phyloP scores from a whole-genome alignment of 2,113 vertebrate genomes.

The Verasper variegatus region DNA sequence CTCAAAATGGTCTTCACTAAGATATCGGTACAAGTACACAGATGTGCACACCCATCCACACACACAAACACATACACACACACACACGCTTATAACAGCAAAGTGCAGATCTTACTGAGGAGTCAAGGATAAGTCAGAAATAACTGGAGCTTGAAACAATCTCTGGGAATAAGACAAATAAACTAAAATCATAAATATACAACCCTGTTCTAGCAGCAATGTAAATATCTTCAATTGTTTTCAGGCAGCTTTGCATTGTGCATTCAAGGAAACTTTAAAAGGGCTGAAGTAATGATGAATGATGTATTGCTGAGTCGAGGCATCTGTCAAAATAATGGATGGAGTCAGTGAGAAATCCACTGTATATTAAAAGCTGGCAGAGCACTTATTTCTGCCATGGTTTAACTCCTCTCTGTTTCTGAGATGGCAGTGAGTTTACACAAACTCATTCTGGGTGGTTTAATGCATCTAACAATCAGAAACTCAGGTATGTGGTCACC shows the following conservation, averaged over 20 bases:
- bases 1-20: no score
- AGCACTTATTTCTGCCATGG: slow-evolving; percentile 30
- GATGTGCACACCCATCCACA: no score
- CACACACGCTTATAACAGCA: slow-evolving; percentile 5
- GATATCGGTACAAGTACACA: neutral
- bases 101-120: slow-evolving; percentile 33
- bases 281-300: slow-evolving; percentile 58
- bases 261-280: slow-evolving; percentile 44
- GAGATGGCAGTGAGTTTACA: slow-evolving; percentile 5
- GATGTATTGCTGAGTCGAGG: slow-evolving; percentile 49
- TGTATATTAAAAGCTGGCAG: slow-evolving; percentile 38
- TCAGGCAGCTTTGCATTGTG: neutral
- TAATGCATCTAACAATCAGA: neutral
- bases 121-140: slow-evolving; percentile 33
- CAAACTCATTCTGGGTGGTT: neutral
- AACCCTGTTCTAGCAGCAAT: neutral
- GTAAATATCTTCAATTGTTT: neutral
- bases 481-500: neutral
- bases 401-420: slow-evolving; percentile 15
- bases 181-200: slow-evolving; percentile 9
- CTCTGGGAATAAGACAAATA: slow-evolving; percentile 9
- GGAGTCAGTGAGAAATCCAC: slow-evolving; percentile 35
- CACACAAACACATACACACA: no score
- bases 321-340: slow-evolving; percentile 66
- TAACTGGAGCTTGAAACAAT: slow-evolving; percentile 21